Percentiles rank a stretch among this genome's conserved stretches.
These are phyloP conservation scores for Cyclina sinensis DNA, from an alignment of 1,140 invertebrate genomes.

Conservation along the genomic window DNA sequence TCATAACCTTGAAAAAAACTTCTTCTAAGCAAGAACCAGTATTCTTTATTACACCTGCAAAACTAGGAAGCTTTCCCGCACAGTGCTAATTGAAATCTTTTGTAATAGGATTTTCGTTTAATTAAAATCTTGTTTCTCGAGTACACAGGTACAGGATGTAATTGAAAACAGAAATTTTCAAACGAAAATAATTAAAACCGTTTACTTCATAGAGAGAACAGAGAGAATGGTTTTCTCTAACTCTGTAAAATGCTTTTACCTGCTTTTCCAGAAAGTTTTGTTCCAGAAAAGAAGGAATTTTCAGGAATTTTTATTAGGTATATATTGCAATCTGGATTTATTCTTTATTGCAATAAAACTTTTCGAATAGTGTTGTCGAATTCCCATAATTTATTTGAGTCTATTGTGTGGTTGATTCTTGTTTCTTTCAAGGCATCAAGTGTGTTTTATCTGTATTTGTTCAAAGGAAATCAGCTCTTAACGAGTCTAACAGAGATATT, in stretches of 20 bases:
- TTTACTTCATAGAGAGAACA: conserved; percentile 9
- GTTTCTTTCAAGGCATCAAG: too few relatives aligned
- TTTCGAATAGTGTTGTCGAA: not conserved
- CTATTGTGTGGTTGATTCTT: too few relatives aligned
- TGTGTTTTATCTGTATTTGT: too few relatives aligned
- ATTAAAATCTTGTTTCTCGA: conserved; percentile 43
- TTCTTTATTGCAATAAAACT: not conserved
- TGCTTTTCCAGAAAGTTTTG: not conserved
- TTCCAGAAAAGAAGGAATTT: not conserved
- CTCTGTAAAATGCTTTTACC: not conserved
- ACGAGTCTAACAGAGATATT: too few relatives aligned
- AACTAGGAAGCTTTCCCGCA: not conserved
- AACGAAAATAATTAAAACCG: conserved; percentile 26
- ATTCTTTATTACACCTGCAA: not conserved
- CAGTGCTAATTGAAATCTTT: conserved; percentile 41
- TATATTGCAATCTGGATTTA: not conserved
- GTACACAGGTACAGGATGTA: conserved; percentile 17
- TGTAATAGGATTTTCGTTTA: conserved; percentile 32
- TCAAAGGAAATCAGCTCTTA: too few relatives aligned
- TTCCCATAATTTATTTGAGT: not conserved
- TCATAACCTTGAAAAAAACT: too few relatives aligned
- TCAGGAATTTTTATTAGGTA: not conserved
- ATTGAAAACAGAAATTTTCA: conserved; percentile 39
- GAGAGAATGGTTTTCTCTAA: not conserved
- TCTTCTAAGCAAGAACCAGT: not conserved